These are phyloP conservation scores for Ips typographus DNA, from an alignment of 1,140 invertebrate genomes.

Conservation along the genomic window DNA sequence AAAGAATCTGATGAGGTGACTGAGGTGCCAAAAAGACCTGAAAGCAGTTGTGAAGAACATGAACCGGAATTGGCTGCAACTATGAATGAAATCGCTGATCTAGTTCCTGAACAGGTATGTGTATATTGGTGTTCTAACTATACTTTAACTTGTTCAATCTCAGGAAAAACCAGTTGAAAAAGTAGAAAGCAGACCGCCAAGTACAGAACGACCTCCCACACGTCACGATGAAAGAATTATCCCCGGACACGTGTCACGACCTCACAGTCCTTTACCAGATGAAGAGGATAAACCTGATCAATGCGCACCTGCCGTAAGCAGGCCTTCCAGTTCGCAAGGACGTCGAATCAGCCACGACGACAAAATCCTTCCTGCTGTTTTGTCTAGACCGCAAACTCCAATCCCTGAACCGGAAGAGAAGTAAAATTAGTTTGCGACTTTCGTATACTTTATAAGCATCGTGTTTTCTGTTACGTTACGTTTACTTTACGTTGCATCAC, in stretches of 20 bases:
- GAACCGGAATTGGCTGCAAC: too few species aligned
- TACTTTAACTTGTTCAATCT: background rate
- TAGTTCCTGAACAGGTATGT: too few species aligned
- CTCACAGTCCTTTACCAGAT: slow-evolving; percentile 14
- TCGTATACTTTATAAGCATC: background rate
- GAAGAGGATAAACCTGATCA: background rate
- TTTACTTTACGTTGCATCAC: too few species aligned
- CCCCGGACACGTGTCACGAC: slow-evolving; percentile 13
- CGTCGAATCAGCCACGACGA: slow-evolving; percentile 15
- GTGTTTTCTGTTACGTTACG: too few species aligned
- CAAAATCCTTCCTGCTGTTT: slow-evolving; percentile 16
- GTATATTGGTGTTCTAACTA: background rate
- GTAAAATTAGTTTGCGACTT: background rate
- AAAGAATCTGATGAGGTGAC: background rate
- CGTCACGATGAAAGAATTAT: slow-evolving; percentile 26
- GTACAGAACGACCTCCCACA: background rate
- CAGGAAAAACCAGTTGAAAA: slow-evolving; percentile 1
- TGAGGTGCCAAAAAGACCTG: background rate
- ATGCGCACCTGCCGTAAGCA: background rate
- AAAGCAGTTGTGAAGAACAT: background rate
- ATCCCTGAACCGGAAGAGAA: background rate
- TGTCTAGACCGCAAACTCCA: slow-evolving; percentile 11
- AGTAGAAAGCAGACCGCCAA: slow-evolving; percentile 14
- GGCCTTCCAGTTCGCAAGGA: slow-evolving; percentile 5
- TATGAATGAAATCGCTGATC: too few species aligned